Base-by-base conservation (phyloP, 2,113 vertebrate genomes). In the Pituophis catenifer region DNA sequence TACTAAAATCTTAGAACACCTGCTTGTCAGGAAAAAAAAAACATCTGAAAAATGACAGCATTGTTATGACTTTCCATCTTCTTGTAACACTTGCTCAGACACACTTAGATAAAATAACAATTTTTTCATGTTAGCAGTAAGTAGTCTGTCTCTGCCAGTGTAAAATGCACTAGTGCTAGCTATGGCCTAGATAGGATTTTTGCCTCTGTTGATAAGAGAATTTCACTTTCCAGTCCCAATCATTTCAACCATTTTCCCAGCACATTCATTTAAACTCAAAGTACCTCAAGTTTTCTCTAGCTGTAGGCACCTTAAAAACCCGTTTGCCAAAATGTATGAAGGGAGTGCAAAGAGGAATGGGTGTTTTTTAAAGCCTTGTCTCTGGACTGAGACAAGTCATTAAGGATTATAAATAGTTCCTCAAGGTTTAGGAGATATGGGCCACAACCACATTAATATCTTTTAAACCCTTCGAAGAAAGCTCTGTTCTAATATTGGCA, bases 381-480 rank as follows among this genome's bases (percentile, higher is more conserved):
- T 93, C 92, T 90, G 44, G 81, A 85, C 65, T 90, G 92, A 87
- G 92, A 90, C 89, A 93, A 93, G 57, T 86, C 92, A 90, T 93
- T 93, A 93, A 93, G 57, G n/a, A 90, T 93, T 93, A 93, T 93
- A 93, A 93, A 93, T 93, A 93, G 92, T 75, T 90, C 92, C 89
- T 54, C 86, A 65, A 90, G 58, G 75, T 55, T 85, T 86, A 89
- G 75, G 89, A 90, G 92, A 90, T 93, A 65, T 90, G 92, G 75
- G 33, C 88, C 87, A 86, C 54, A 91, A 65, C 90, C 88, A 65
- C 93, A 85, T 65, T 94, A 65, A 94, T 92, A 89, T 89, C 55
- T 70, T 92, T 89, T 93, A 93, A 93, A 93, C 24, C 57, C 92
- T 90, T 90, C 87, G 87, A 91, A 89, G 70, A 65, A 91, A 94